Evolutionary conservation across 2,113 vertebrate species (phyloP).

Genomic region (Panurus biarmicus): DNA sequence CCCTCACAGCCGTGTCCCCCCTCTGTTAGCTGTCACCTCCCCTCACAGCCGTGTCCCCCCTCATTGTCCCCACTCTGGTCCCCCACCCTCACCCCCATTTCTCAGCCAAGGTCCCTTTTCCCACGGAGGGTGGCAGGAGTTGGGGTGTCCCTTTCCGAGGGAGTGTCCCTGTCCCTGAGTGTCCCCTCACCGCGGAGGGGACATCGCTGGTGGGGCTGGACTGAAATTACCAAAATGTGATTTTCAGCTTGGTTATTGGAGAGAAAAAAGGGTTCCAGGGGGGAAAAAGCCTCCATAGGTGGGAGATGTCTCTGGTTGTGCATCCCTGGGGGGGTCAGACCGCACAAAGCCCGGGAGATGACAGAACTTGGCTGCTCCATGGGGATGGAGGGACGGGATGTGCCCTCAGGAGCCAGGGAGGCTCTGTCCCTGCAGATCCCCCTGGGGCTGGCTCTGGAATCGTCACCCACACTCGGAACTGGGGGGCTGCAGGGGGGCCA

Average conservation of each 20-base stretch:
- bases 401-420: rapidly evolving
- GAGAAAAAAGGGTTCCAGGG: neutral
- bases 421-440: neutral
- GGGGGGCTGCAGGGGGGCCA: neutral
- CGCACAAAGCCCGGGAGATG: neutral
- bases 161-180: neutral
- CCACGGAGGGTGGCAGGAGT: neutral
- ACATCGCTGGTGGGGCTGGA: neutral
- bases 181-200: neutral
- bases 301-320: neutral
- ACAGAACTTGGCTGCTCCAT: neutral
- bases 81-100: neutral
- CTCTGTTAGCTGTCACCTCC: neutral
- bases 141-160: rapidly evolving
- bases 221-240: neutral
- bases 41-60: neutral
- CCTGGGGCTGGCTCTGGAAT: neutral
- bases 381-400: neutral
- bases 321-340: rapidly evolving
- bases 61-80: rapidly evolving
- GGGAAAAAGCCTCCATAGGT: rapidly evolving
- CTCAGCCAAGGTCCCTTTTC: neutral
- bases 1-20: neutral
- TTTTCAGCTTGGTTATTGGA: neutral
- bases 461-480: neutral